Conservation (phyloP, 2,888 invertebrate genomes). For the Drosophila borealis region DNA sequence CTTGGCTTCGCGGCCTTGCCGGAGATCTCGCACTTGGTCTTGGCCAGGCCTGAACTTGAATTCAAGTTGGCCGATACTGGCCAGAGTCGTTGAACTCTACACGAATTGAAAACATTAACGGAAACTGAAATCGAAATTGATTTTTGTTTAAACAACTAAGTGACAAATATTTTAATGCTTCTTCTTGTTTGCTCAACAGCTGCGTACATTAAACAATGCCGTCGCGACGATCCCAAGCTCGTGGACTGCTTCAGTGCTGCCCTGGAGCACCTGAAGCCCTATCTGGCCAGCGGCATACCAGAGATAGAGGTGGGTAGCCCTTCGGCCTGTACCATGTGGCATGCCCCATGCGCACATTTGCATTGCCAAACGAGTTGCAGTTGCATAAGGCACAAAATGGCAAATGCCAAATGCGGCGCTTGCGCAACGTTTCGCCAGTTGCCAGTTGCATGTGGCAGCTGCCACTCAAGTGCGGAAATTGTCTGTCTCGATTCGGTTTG, state of each 20-base stretch:
- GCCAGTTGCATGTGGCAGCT: constrained; percentile 22
- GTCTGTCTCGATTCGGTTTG: constrained; percentile 14
- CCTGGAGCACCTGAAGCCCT: constrained; percentile 87
- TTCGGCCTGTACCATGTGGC: background rate
- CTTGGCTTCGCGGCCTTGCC: constrained; percentile 41
- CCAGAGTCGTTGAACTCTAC: constrained; percentile 70
- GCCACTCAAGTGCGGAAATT: constrained; percentile 47
- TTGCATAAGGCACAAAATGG: constrained; percentile 52
- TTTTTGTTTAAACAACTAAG: constrained; percentile 35
- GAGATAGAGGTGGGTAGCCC: constrained; percentile 86
- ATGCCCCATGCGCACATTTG: constrained; percentile 3
- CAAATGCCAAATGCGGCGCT: constrained; percentile 39
- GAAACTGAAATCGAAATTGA: constrained; percentile 6
- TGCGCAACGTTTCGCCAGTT: constrained; percentile 33
- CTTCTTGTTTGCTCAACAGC: constrained; percentile 41
- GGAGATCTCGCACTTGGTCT: constrained; percentile 41
- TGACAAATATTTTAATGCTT: constrained; percentile 27
- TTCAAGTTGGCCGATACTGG: constrained; percentile 24
- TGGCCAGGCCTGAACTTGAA: constrained; percentile 40
- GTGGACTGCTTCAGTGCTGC: constrained; percentile 87
- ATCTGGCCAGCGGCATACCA: constrained; percentile 87
- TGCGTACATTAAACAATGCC: constrained; percentile 88
- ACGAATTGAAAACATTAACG: constrained; percentile 30
- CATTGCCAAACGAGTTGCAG: constrained; percentile 51
- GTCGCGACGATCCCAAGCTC: constrained; percentile 87